These are phyloP conservation scores for Perizoma affinitatum DNA, from an alignment of 2,888 invertebrate genomes.

Conservation along the genomic window DNA sequence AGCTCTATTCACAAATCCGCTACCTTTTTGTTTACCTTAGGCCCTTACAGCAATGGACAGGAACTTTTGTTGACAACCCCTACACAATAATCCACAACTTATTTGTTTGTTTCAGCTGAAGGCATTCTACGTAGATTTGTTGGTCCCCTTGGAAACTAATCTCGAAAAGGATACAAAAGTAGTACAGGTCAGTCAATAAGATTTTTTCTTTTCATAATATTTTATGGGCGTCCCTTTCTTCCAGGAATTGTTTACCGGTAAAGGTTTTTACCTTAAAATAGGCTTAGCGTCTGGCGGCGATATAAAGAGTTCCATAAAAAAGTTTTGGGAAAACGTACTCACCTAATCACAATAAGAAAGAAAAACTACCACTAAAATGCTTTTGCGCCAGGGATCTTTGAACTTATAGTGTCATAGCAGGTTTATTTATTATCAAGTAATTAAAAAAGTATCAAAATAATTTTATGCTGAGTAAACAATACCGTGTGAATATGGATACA, in stretches of 20 bases:
- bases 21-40: conserved; percentile 36
- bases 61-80: conserved; percentile 37
- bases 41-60: conserved; percentile 32
- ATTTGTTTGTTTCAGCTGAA: conserved; percentile 88
- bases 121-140: conserved; percentile 96
- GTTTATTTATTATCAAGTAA: not conserved
- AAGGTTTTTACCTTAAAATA: conserved; percentile 44
- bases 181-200: conserved; percentile 88
- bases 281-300: conserved; percentile 47
- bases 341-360: conserved; percentile 10
- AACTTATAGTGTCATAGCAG: conserved; percentile 5
- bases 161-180: conserved; percentile 97
- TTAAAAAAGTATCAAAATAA: not conserved
- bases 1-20: conserved; percentile 32
- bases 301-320: conserved; percentile 71
- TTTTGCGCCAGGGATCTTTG: not conserved
- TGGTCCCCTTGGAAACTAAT: conserved; percentile 96
- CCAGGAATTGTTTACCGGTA: conserved; percentile 63
- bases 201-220: conserved; percentile 60
- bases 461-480: not conserved
- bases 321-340: conserved; percentile 47
- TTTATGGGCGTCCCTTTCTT: conserved; percentile 55
- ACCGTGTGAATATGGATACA: conserved; percentile 7
- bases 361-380: not conserved
- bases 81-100: conserved; percentile 49